These are phyloP conservation scores for Globia sparganii DNA, from an alignment of 2,888 invertebrate species.

Conservation along the genomic window DNA sequence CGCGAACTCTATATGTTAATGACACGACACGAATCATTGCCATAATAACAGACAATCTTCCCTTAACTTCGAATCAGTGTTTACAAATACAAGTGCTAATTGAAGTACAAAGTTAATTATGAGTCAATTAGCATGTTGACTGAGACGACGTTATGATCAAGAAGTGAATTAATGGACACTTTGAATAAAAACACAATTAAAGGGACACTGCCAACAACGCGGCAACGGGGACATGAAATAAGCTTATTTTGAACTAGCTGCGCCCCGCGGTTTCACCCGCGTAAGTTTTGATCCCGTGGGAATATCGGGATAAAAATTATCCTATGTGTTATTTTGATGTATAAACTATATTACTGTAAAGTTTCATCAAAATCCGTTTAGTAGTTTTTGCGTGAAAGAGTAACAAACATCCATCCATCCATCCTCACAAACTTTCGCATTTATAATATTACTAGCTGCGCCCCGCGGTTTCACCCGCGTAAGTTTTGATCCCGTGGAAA, in stretches of 20 bases:
- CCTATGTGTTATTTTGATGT: no score
- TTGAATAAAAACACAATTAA: constrained; percentile 38
- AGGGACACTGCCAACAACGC: neutral
- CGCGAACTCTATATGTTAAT: constrained; percentile 14
- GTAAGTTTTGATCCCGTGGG: no score
- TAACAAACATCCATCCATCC: no score
- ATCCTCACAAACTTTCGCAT: no score
- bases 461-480: no score
- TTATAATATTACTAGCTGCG: no score
- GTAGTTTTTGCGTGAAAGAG: no score
- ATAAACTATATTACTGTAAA: no score
- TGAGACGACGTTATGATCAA: constrained; percentile 22
- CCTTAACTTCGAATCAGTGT: constrained; percentile 21
- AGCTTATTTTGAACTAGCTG: neutral
- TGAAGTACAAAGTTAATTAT: constrained; percentile 35
- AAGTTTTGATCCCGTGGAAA: no score
- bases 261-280: no score
- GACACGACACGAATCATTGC: neutral
- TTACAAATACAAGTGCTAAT: constrained; percentile 41
- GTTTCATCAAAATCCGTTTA: no score
- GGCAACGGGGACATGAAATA: neutral
- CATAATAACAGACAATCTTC: constrained; percentile 9
- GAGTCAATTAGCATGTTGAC: constrained; percentile 40
- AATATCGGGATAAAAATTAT: no score
- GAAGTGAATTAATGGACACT: constrained; percentile 25